Evolutionary conservation across 2,888 invertebrate species (phyloP), one percentile per base, ranked within the genome.

Genomic region (Patella depressa): DNA sequence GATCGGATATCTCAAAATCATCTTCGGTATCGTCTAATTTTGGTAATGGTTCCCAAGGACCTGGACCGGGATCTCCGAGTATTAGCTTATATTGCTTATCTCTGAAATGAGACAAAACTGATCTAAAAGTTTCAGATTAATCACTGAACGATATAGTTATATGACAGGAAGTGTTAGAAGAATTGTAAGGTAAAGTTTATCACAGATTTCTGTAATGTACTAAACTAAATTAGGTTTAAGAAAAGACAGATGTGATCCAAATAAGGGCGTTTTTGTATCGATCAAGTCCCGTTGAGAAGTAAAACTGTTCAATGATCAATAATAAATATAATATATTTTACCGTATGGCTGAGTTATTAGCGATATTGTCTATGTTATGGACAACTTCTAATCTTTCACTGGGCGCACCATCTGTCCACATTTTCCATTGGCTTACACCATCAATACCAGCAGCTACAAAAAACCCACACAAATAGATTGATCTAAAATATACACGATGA

Each of bases 281-380:
- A 9, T 1, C 7, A 45, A 45, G 45, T 45, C 45, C 5, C 7
- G 45, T 45, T 45, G 45, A 45, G 45, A 45, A 45, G 7, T 45
- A 45, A 45, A 45, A 45, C 34, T 45, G 4, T 4, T 45, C 34
- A 45, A 45, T 45, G 34, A 45, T 45, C 9, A 45, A 45, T 45
- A 9, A 9, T 45, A 45, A 45, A 45, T 9, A 45, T 45, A 45
- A 45, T 45, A 45, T 87, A 9, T 90, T 91, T 54, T 78, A 82
- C 80, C 85, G 73, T 19, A 85, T 81, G 12, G 85, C 87, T 2
- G 82, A 83, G 55, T 82, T 81, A 12, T 81, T 76, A 70, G 76
- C 82, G n/a, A 84, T 53, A 53, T 84, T 83, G 74, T 87, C 82
- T n/a, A 86, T 84, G 74, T 87, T 86, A 80, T 87, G 86, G 54